Base-by-base conservation (phyloP, 2,888 invertebrate species). In the Diarsia dahlii region DNA sequence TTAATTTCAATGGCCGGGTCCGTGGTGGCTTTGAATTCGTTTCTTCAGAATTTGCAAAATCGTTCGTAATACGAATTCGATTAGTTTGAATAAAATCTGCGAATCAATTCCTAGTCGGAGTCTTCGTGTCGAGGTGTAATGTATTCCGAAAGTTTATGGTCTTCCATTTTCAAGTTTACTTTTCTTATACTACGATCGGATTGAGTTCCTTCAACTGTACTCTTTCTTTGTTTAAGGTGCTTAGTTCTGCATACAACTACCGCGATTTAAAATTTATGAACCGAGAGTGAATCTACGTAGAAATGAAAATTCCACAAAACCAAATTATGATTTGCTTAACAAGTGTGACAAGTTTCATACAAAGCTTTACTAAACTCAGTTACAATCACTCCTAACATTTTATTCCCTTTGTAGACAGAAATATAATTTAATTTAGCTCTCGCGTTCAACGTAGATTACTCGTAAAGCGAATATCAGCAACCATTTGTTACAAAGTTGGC, bases 401-500 rank as follows among this genome's bases (percentile, higher is more conserved):
- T 76, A 76, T 78, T 78, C 73, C 71, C 71, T 81, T 84, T 76
- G 71, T 76, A 73, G 73, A 70, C 62, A 71, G 69, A 79, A 78
- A 82, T 82, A 82, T 80, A 84, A 84, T 82, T 81, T 81, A 83
- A 89, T 86, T 86, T 74, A 60, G 73, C 68, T 56, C 75, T 78
- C 68, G 52, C 75, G 78, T 82, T 86, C 69, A 86, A 81, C 81
- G 74, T 78, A 84, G 88, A 90, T 88, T 89, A 88, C 77, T 87
- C 72, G 80, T 87, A 82, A 87, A 88, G 84, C 83, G 88, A 89
- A 91, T 90, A 91, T 90, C 86, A 89, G 88, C 81, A 84, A 86
- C 81, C 88, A 91, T 92, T 92, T 90, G 92, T 92, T 91, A 90
- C 92, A 91, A 93, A 93, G 92, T 93, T 93, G 87, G 86, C 75